These are phyloP conservation scores for Mesitornis unicolor DNA, from an alignment of 2,113 vertebrate genomes.

Conservation along the genomic window DNA sequence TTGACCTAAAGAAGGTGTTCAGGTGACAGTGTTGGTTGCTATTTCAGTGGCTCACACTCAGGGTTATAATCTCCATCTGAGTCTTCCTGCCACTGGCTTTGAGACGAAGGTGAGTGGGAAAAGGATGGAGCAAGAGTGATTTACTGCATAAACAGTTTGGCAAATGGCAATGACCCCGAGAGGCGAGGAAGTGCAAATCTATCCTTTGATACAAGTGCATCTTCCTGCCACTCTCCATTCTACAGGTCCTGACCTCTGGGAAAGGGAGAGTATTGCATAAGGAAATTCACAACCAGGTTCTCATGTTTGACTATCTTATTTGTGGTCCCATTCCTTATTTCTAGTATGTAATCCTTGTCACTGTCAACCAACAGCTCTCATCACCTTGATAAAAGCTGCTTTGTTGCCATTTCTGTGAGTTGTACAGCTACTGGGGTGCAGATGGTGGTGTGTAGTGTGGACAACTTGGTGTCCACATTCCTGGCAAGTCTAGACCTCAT, in stretches of 20 bases:
- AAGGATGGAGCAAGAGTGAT: neutral
- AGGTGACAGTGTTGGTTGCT: neutral
- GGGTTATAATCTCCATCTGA: neutral
- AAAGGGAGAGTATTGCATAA: neutral
- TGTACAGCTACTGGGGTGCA: neutral
- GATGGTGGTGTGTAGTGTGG: neutral
- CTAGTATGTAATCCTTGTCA: neutral
- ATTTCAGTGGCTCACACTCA: neutral
- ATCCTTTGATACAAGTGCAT: neutral
- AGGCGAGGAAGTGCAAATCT: neutral
- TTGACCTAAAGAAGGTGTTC: neutral
- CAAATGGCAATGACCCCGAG: neutral
- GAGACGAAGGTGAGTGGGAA: neutral
- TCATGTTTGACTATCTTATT: neutral
- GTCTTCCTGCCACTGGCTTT: neutral
- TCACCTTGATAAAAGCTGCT: neutral
- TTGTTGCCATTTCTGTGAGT: neutral
- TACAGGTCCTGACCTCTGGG: neutral
- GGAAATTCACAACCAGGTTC: neutral
- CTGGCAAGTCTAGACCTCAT: neutral
- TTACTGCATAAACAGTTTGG: neutral
- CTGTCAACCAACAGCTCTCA: neutral
- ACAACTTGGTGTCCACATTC: neutral
- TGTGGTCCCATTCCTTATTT: neutral
- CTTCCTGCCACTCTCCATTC: neutral